phyloP scores from a whole-genome alignment of 2,113 vertebrate genomes.

The Pollachius pollachius region DNA sequence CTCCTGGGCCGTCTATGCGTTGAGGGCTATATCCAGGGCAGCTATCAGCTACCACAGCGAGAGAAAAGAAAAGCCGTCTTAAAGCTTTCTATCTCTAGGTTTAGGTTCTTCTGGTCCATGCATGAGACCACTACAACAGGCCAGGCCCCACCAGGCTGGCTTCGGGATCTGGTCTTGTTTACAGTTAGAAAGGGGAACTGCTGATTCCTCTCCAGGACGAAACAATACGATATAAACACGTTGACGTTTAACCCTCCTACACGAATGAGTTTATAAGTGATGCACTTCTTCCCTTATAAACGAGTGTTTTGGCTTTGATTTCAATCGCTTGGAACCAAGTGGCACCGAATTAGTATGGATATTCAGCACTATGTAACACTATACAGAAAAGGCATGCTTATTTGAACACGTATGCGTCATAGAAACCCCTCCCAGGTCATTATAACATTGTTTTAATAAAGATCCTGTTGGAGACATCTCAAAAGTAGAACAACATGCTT shows the following conservation, averaged over 20 bases:
- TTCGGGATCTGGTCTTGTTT: neutral
- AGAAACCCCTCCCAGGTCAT: too few species aligned
- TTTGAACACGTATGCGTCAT: too few species aligned
- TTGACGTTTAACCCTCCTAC: too few species aligned
- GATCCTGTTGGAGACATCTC: neutral
- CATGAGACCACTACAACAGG: neutral
- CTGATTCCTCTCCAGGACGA: neutral
- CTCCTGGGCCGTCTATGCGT: constrained; percentile 1
- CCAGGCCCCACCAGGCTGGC: neutral
- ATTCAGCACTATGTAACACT: too few species aligned
- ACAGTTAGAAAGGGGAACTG: constrained; percentile 38
- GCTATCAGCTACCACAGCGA: constrained; percentile 12
- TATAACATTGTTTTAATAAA: too few species aligned
- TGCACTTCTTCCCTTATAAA: too few species aligned
- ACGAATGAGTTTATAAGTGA: too few species aligned
- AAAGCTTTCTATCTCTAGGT: neutral
- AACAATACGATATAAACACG: too few species aligned
- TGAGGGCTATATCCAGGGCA: constrained; percentile 1
- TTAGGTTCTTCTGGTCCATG: neutral
- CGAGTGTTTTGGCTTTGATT: too few species aligned
- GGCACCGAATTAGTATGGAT: too few species aligned
- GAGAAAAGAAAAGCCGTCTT: neutral
- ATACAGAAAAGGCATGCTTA: too few species aligned
- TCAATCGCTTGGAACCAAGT: too few species aligned
- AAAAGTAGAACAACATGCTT: constrained; percentile 12